These are phyloP conservation scores for Lutjanus erythropterus DNA, from an alignment of 2,113 vertebrate species.

Conservation along the genomic window DNA sequence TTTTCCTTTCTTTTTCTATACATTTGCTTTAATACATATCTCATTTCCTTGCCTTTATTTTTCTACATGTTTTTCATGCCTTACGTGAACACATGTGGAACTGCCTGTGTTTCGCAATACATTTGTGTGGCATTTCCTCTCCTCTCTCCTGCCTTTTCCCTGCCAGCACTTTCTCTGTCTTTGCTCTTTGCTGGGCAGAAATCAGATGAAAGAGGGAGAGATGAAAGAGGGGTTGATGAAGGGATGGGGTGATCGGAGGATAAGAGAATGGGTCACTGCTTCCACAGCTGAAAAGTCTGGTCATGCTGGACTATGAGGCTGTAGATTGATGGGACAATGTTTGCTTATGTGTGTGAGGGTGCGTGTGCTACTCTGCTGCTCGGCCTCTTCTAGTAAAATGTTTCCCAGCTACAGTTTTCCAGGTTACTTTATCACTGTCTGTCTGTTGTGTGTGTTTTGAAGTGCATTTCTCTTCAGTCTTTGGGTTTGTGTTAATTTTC, in stretches of 20 bases:
- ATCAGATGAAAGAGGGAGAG: slow-evolving; percentile 71
- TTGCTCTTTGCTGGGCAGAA: slow-evolving; percentile 45
- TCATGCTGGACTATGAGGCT: slow-evolving; percentile 35
- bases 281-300: slow-evolving; percentile 57
- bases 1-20: neutral
- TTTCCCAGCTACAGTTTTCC: slow-evolving; percentile 24
- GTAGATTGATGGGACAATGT: slow-evolving; percentile 31
- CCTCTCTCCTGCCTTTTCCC: neutral
- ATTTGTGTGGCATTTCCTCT: slow-evolving; percentile 9
- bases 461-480: neutral
- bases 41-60: neutral
- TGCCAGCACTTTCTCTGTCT: neutral
- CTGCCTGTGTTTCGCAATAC: neutral
- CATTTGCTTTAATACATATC: neutral
- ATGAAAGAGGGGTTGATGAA: slow-evolving; percentile 70
- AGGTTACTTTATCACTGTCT: neutral
- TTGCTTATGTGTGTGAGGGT: slow-evolving; percentile 8
- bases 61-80: neutral
- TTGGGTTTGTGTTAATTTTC: neutral
- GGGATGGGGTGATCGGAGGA: slow-evolving; percentile 61
- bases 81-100: neutral
- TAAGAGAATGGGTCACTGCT: slow-evolving; percentile 73
- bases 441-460: neutral
- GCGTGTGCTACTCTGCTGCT: slow-evolving; percentile 3
- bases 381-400: slow-evolving; percentile 17